Evolutionary conservation across 2,888 invertebrate species (phyloP).

Genomic region (Bellardia pandia): DNA sequence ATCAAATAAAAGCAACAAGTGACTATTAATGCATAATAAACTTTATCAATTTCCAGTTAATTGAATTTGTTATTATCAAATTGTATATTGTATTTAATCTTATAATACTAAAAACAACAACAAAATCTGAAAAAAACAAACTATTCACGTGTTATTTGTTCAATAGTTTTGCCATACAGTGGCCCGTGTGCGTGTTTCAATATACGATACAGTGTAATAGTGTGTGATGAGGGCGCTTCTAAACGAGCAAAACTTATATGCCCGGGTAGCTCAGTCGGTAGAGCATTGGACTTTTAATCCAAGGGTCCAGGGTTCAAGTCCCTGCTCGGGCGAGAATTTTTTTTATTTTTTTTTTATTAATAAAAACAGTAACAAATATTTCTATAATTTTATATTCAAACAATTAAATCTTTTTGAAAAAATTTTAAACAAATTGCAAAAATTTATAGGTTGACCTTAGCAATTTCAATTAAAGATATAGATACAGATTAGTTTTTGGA

Average conservation of each 20-base stretch:
- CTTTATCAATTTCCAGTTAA: slow-evolving; percentile 62
- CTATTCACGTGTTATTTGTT: background rate
- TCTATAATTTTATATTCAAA: no score
- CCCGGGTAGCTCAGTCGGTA: slow-evolving; percentile 85
- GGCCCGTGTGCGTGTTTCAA: background rate
- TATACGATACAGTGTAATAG: background rate
- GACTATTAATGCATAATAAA: slow-evolving; percentile 51
- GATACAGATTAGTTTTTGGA: no score
- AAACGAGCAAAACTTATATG: slow-evolving; percentile 56
- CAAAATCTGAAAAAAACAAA: background rate
- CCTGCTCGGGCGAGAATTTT: slow-evolving; percentile 74
- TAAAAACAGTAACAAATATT: background rate
- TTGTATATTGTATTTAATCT: slow-evolving; percentile 58
- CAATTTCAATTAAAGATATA: no score
- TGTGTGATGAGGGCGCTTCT: background rate
- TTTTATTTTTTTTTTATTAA: background rate
- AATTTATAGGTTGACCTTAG: no score
- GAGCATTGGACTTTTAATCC: slow-evolving; percentile 85
- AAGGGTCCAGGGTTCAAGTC: slow-evolving; percentile 85
- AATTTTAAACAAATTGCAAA: no score
- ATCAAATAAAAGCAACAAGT: slow-evolving; percentile 32
- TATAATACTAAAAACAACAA: background rate
- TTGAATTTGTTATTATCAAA: slow-evolving; percentile 61
- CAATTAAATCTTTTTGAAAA: no score
- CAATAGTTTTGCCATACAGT: background rate